phyloP scores from a whole-genome alignment of 2,888 invertebrate species.

The Griposia aprilina region DNA sequence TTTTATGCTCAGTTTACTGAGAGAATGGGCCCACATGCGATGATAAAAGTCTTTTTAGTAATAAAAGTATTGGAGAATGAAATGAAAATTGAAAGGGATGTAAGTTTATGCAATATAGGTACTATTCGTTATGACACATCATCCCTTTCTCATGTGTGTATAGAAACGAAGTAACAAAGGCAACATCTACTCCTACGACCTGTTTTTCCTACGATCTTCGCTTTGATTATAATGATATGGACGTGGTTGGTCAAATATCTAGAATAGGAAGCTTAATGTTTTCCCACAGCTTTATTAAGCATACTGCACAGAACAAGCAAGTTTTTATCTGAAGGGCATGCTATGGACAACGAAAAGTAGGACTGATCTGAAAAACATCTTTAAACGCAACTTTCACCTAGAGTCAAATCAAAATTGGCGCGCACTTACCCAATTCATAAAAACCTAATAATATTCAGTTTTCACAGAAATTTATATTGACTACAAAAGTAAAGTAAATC shows the following conservation, averaged over 20 bases:
- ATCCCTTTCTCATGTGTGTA: not conserved
- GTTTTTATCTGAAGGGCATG: too few relatives aligned
- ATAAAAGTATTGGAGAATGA: constrained; percentile 12
- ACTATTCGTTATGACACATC: not conserved
- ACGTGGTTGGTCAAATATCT: too few relatives aligned
- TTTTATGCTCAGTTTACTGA: constrained; percentile 51
- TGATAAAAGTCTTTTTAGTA: constrained; percentile 14
- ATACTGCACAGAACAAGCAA: too few relatives aligned
- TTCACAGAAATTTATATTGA: not conserved
- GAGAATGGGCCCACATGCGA: constrained; percentile 50
- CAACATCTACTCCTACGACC: not conserved
- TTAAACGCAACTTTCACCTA: not conserved
- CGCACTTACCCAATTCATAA: not conserved
- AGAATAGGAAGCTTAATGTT: too few relatives aligned
- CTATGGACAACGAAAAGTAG: too few relatives aligned
- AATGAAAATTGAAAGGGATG: not conserved
- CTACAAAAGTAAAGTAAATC: not conserved
- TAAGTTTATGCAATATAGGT: not conserved
- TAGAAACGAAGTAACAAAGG: not conserved
- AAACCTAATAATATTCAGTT: too few relatives aligned
- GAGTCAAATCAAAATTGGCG: not conserved
- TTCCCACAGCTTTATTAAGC: too few relatives aligned
- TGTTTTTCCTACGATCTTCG: not conserved
- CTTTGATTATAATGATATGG: too few relatives aligned
- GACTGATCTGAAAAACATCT: not conserved